Conservation (phyloP, 1,140 invertebrate species). For the Neuroterus valhalla region DNA sequence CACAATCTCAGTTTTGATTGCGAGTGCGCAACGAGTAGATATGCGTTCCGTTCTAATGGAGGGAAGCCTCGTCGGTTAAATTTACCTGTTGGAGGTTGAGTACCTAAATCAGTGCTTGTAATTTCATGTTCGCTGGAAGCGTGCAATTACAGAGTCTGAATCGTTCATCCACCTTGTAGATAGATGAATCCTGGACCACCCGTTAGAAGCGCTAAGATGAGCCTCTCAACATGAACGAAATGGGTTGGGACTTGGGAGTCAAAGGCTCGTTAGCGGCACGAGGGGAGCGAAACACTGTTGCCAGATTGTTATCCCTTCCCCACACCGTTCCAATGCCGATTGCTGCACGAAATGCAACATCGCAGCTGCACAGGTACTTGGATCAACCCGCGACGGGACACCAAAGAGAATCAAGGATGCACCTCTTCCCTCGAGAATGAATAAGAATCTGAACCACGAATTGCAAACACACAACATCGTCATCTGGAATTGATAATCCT, state of each 20-base stretch:
- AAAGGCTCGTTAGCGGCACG: conserved; percentile 68
- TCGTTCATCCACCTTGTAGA: conserved; percentile 13
- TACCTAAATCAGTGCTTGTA: conserved; percentile 21
- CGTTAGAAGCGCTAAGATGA: conserved; percentile 61
- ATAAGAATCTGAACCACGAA: conserved; percentile 35
- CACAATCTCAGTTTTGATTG: neutral
- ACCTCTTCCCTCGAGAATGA: conserved; percentile 47
- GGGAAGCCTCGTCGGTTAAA: neutral
- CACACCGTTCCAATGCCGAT: conserved; percentile 12
- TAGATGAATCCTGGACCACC: conserved; percentile 49
- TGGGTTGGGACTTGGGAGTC: conserved; percentile 60
- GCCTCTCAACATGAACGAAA: conserved; percentile 53
- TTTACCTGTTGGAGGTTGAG: neutral
- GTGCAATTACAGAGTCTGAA: conserved; percentile 23
- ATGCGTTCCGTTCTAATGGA: neutral
- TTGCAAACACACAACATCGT: neutral
- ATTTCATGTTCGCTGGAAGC: conserved; percentile 18
- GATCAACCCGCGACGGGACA: conserved; percentile 41
- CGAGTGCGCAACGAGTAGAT: neutral
- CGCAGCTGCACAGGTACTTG: conserved; percentile 30
- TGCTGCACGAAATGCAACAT: conserved; percentile 40
- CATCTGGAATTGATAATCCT: too few species aligned
- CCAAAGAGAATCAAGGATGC: conserved; percentile 20
- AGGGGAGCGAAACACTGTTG: conserved; percentile 67
- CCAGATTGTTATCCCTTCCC: conserved; percentile 66